A percentile compares a stretch with the other conserved stretches of the same genome.
Evolutionary conservation across 2,113 vertebrate species (phyloP).

Genomic region (Ammodytes marinus): DNA sequence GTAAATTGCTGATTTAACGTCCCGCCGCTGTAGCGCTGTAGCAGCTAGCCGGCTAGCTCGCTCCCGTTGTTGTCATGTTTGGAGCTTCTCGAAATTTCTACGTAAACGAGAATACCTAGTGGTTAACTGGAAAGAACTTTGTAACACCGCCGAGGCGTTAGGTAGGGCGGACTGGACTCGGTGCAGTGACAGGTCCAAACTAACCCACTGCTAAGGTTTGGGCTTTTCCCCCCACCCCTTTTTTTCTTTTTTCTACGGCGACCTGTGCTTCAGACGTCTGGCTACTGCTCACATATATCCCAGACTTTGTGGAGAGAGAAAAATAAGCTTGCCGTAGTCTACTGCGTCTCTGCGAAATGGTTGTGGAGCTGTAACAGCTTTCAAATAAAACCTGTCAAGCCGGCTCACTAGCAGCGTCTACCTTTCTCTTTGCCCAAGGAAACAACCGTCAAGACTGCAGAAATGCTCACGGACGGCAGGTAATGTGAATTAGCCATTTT

Average conservation of each 20-base stretch:
- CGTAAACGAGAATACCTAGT: slow-evolving; percentile 52
- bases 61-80: slow-evolving; percentile 42
- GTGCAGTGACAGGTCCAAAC: slow-evolving; percentile 20
- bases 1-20: slow-evolving; percentile 5
- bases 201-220: not conserved
- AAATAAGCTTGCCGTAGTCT: not conserved
- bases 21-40: slow-evolving; percentile 5
- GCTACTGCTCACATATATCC: slow-evolving; percentile 2
- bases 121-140: slow-evolving; percentile 25
- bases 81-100: slow-evolving; percentile 48
- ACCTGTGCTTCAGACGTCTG: slow-evolving; percentile 27
- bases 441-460: slow-evolving; percentile 28
- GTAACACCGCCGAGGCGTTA: slow-evolving; percentile 17
- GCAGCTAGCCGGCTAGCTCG: slow-evolving; percentile 54
- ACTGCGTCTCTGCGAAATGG: slow-evolving; percentile 28
- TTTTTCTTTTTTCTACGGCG: not conserved
- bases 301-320: slow-evolving; percentile 22
- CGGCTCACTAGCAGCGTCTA: slow-evolving; percentile 42
- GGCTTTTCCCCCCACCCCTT: not conserved
- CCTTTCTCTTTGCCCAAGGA: slow-evolving; percentile 47
- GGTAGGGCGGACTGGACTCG: slow-evolving; percentile 21
- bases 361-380: slow-evolving; percentile 48
- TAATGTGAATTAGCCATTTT: slow-evolving; percentile 34
- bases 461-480: slow-evolving; percentile 81
- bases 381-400: slow-evolving; percentile 6